A percentile compares a stretch with the other conserved stretches of the same genome.
Conservation (phyloP, 2,888 invertebrate genomes). For the Tiliacea citrago region DNA sequence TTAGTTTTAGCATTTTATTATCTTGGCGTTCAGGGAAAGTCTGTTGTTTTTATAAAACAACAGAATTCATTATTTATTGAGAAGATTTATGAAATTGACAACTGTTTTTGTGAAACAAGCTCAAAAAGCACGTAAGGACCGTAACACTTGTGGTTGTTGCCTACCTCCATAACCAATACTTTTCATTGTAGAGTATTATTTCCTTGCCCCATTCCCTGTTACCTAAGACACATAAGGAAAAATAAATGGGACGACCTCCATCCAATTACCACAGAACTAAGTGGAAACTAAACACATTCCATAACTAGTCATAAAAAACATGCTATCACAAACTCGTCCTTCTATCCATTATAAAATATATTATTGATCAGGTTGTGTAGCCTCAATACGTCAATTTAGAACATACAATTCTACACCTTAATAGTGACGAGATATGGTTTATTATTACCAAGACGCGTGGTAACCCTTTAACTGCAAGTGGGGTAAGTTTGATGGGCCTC, state of each 20-base stretch:
- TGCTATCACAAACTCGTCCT: constrained; percentile 50
- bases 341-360: constrained; percentile 64
- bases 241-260: background rate
- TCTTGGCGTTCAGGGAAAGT: background rate
- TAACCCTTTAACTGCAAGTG: constrained; percentile 67
- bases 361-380: constrained; percentile 66
- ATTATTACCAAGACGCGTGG: constrained; percentile 52
- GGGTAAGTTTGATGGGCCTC: constrained; percentile 73
- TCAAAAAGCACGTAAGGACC: background rate
- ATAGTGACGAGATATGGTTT: rapidly evolving
- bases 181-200: background rate
- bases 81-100: background rate
- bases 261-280: constrained; percentile 15
- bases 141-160: background rate
- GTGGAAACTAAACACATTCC: constrained; percentile 35
- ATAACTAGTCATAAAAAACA: constrained; percentile 40
- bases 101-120: background rate
- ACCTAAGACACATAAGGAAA: background rate
- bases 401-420: constrained; percentile 17
- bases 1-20: constrained; percentile 38
- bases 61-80: background rate
- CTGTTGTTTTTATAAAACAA: constrained; percentile 6
- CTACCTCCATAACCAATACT: background rate
- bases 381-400: constrained; percentile 46
- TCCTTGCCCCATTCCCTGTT: background rate